These are phyloP conservation scores for Cathartes aura DNA, from an alignment of 2,113 vertebrate species.

Conservation along the genomic window DNA sequence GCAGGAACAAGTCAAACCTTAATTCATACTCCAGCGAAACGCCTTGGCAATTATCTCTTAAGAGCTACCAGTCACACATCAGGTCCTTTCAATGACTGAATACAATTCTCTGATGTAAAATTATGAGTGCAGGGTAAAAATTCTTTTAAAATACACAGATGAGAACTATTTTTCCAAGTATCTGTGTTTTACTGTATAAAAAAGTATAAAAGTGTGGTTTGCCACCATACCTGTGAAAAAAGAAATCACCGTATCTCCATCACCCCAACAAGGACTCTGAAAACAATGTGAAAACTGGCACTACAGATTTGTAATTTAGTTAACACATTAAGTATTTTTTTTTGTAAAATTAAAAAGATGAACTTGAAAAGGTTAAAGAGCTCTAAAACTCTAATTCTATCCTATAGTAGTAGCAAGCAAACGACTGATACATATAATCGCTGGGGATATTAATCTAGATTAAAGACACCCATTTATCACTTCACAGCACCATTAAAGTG, in stretches of 20 bases:
- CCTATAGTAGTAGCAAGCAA: background rate
- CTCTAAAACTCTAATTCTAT: background rate
- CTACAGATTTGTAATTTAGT: background rate
- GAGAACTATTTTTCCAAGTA: background rate
- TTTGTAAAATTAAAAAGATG: background rate
- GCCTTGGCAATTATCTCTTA: too few relatives aligned
- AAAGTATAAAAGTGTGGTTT: background rate
- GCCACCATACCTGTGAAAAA: background rate
- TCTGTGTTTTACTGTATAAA: background rate
- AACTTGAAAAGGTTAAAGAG: background rate
- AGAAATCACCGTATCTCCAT: background rate
- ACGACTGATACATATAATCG: background rate
- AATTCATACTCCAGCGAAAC: background rate
- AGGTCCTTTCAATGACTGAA: background rate
- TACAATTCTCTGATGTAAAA: background rate
- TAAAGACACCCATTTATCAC: background rate
- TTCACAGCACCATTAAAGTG: background rate
- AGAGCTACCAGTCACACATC: background rate
- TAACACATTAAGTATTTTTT: background rate
- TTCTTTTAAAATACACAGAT: background rate
- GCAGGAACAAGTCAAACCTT: background rate
- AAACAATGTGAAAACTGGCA: background rate
- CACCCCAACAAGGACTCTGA: background rate
- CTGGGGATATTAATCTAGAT: background rate
- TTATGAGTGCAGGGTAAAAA: background rate